Evolutionary conservation across 2,888 invertebrate species (phyloP).

Genomic region (Netelia melanura): DNA sequence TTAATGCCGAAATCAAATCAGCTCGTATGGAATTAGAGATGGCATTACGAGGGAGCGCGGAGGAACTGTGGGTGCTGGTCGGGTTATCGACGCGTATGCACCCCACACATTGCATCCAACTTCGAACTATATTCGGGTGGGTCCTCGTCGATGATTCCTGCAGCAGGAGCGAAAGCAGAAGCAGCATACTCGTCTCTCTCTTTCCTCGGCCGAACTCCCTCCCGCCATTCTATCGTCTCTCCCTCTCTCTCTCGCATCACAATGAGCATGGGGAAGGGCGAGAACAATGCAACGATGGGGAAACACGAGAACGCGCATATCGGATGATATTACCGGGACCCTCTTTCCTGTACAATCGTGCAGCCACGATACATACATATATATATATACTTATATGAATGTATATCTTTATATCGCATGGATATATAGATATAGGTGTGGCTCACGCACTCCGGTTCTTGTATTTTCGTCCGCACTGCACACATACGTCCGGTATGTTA

Average conservation of each 20-base stretch:
- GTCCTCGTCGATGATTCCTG: constrained; percentile 46
- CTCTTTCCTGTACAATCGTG: constrained; percentile 73
- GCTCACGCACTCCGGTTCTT: constrained; percentile 38
- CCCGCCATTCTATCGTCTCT: constrained; percentile 28
- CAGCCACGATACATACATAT: constrained; percentile 15
- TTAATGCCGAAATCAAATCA: constrained; percentile 85
- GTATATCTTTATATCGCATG: background rate
- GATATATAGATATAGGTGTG: constrained; percentile 14
- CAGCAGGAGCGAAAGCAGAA: constrained; percentile 33
- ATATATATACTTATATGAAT: constrained; percentile 12
- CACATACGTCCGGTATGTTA: constrained; percentile 58
- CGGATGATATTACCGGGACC: constrained; percentile 82
- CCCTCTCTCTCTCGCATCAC: constrained; percentile 70
- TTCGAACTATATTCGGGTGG: constrained; percentile 40
- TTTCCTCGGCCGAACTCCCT: background rate
- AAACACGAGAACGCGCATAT: constrained; percentile 82
- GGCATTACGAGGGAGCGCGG: constrained; percentile 80
- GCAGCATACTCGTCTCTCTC: constrained; percentile 29
- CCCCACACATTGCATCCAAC: constrained; percentile 71
- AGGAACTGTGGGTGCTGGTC: constrained; percentile 16
- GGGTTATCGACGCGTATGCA: constrained; percentile 83
- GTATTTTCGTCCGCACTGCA: constrained; percentile 48
- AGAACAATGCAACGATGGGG: constrained; percentile 82
- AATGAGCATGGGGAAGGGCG: constrained; percentile 80
- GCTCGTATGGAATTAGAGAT: constrained; percentile 84